Evolutionary conservation across 2,888 invertebrate genomes (phyloP), one percentile per base, ranked within the genome.

Genomic region (Invenusta paracnida): DNA sequence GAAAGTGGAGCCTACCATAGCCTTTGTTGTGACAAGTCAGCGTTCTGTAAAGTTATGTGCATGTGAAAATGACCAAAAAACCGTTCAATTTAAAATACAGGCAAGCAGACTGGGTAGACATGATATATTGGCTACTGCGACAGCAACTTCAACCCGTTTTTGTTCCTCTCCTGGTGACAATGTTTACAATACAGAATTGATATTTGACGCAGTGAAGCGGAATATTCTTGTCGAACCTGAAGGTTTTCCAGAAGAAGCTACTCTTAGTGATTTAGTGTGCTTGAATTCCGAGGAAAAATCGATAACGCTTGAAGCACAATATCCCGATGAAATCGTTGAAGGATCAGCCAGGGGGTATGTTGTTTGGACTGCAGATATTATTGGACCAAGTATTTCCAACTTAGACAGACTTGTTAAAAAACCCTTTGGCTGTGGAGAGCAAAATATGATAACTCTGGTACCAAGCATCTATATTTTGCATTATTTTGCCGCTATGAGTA

Each of bases 371-470:
- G 27, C 30, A 11, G 82, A 82, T 30, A 66, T 84, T 48, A 30
- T 84, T 27, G 66, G 67, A 13, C 31, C 84, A 23, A 81, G 31
- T 79, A 66, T 84, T 5, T 5, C 66, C 0, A 84, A 84, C 83
- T 83, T 84, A 28, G 84, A 82, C n/a, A 29, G 29, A 0, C 73
- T 84, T 29, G 29, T 84, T 0, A 83, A 83, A 0, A 82, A 25
- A 28, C 84, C 84, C 17, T 27, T 0, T n/a, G 84, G 84, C n/a
- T 84, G 84, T 29, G 84, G 84, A 13, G 84, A 84, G 29, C 84
- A 84, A 66, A 84, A 84, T 81, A 84, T 84, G 84, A 84, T 84
- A 13, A 84, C 25, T 25, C 30, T 84, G 1, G 84, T 81, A 0
- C 84, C 84, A 1, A 79, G 73, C 29, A 79, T 84, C n/a, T 84